These are phyloP conservation scores for Disparrhopalites patrizii DNA, from an alignment of 2,888 invertebrate species.

Conservation along the genomic window DNA sequence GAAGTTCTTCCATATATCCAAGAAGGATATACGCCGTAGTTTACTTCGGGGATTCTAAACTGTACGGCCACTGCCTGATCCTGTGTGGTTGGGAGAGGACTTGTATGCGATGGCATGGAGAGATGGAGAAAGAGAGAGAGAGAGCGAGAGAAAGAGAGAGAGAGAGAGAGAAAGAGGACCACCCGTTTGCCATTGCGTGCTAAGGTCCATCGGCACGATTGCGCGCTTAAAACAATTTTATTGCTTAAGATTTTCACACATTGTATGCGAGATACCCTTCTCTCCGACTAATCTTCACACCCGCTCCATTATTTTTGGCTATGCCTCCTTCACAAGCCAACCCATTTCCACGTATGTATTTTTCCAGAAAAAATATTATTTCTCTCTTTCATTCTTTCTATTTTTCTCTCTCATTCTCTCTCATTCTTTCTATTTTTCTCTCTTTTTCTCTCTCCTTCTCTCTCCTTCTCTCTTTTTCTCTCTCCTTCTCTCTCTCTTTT, in stretches of 20 bases:
- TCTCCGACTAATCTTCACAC: neutral
- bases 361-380: neutral
- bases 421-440: too few species aligned
- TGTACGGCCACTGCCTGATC: too few species aligned
- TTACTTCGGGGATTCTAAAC: too few species aligned
- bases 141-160: too few species aligned
- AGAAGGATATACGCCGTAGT: too few species aligned
- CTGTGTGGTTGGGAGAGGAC: neutral
- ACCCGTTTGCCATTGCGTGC: slow-evolving; percentile 12
- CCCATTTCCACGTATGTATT: neutral
- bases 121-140: too few species aligned
- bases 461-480: too few species aligned
- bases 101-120: too few species aligned
- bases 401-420: too few species aligned
- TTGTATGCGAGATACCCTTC: neutral
- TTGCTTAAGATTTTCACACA: slow-evolving; percentile 21
- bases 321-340: too few species aligned
- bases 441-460: too few species aligned
- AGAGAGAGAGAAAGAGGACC: neutral
- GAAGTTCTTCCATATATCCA: too few species aligned
- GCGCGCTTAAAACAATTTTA: slow-evolving; percentile 16
- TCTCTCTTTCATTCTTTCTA: neutral
- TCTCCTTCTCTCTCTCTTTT: neutral
- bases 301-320: slow-evolving; percentile 1
- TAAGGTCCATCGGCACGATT: neutral